These are phyloP conservation scores for Zaprionus inermis DNA, from an alignment of 1,140 invertebrate species.

Conservation along the genomic window DNA sequence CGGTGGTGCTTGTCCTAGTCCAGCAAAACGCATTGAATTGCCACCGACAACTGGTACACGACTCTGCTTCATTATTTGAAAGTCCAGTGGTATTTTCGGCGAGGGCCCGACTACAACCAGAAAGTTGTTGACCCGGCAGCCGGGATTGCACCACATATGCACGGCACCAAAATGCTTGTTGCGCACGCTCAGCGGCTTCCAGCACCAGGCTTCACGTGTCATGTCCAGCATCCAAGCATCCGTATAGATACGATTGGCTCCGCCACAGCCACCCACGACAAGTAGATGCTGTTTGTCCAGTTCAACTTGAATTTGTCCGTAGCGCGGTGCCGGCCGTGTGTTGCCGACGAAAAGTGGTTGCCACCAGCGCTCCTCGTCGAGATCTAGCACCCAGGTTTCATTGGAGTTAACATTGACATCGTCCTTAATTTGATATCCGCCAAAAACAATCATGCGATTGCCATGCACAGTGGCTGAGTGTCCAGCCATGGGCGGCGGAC, in stretches of 20 bases:
- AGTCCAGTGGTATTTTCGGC: conserved; percentile 77
- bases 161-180: conserved; percentile 91
- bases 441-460: conserved; percentile 96
- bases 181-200: conserved; percentile 91
- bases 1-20: conserved; percentile 47
- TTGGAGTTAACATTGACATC: conserved; percentile 89
- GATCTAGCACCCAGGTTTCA: conserved; percentile 95
- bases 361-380: conserved; percentile 91
- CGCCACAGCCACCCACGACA: conserved; percentile 88
- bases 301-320: conserved; percentile 94
- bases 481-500: conserved; percentile 92
- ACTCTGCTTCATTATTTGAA: conserved; percentile 81
- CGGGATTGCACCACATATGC: conserved; percentile 96
- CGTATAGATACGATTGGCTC: conserved; percentile 86
- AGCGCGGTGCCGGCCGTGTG: conserved; percentile 91
- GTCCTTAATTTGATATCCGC: conserved; percentile 88
- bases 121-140: conserved; percentile 89
- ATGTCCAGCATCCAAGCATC: conserved; percentile 89
- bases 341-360: conserved; percentile 88
- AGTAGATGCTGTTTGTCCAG: conserved; percentile 89
- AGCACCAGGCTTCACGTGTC: conserved; percentile 89
- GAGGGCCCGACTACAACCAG: conserved; percentile 80
- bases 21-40: conserved; percentile 35
- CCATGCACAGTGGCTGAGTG: conserved; percentile 96
- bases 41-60: conserved; percentile 68